phyloP scores from a whole-genome alignment of 1,140 invertebrate species.

The Sminthurinus signatus region DNA sequence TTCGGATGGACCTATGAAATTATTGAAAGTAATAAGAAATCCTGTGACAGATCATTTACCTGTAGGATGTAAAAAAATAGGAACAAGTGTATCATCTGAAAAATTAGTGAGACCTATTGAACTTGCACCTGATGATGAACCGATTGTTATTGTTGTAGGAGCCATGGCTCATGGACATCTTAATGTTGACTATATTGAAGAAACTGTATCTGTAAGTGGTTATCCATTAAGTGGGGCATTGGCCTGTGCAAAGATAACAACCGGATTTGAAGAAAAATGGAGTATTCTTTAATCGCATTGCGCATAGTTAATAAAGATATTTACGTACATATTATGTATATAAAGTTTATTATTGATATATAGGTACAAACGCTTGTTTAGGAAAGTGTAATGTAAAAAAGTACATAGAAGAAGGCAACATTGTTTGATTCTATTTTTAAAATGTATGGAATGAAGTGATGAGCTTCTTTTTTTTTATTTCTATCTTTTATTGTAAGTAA shows the following conservation, averaged over 20 bases:
- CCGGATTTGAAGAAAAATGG: constrained; percentile 96
- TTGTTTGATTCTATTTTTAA: too few relatives aligned
- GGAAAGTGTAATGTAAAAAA: too few relatives aligned
- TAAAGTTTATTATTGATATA: too few relatives aligned
- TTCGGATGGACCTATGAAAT: constrained; percentile 79
- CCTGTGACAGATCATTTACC: constrained; percentile 91
- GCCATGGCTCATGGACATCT: constrained; percentile 98
- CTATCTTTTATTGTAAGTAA: too few relatives aligned
- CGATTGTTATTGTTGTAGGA: constrained; percentile 85
- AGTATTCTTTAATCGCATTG: constrained; percentile 66
- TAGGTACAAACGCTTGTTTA: too few relatives aligned
- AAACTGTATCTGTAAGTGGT: constrained; percentile 84
- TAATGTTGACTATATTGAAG: constrained; percentile 88
- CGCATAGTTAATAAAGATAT: too few relatives aligned
- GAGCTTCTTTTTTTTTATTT: too few relatives aligned
- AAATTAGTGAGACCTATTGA: constrained; percentile 68
- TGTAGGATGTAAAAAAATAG: constrained; percentile 85
- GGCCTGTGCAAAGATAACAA: constrained; percentile 93
- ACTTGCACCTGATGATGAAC: constrained; percentile 69
- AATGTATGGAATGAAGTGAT: too few relatives aligned
- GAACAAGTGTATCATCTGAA: constrained; percentile 81
- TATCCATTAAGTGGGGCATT: constrained; percentile 95
- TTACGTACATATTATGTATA: too few relatives aligned
- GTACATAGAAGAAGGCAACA: too few relatives aligned
- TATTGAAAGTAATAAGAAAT: constrained; percentile 97